Conservation (phyloP, 2,113 vertebrate genomes). For the Pleuronectes platessa region DNA sequence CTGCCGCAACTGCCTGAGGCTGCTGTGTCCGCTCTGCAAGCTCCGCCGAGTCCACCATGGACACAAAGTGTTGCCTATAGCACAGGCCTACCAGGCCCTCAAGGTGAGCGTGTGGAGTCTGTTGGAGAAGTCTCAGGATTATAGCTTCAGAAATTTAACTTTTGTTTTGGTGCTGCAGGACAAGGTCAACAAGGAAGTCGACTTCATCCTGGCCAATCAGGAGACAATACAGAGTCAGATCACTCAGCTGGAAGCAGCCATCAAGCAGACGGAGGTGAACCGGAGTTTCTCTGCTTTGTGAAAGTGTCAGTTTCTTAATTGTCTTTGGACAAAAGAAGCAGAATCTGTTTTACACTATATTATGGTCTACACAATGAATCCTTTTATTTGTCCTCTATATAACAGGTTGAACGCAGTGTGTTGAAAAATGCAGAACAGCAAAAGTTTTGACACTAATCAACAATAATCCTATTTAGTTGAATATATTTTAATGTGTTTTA, state of each 20-base stretch:
- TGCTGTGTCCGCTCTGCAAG: constrained; percentile 93
- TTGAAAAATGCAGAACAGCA: background rate
- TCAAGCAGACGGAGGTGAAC: constrained; percentile 92
- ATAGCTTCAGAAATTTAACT: background rate
- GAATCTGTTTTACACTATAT: background rate
- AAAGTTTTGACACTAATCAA: background rate
- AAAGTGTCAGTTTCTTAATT: background rate
- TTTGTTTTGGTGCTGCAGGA: constrained; percentile 81
- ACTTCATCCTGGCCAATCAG: constrained; percentile 93
- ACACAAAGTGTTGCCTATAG: constrained; percentile 93
- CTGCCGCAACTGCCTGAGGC: constrained; percentile 91
- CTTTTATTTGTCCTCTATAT: background rate
- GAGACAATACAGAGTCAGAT: constrained; percentile 93
- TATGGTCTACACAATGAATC: background rate
- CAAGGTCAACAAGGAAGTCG: constrained; percentile 91
- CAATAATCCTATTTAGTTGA: background rate
- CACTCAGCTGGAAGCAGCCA: constrained; percentile 89
- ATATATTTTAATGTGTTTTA: background rate
- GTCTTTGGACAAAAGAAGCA: background rate
- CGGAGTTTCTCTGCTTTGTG: background rate
- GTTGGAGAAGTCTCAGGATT: background rate
- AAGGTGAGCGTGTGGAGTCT: constrained; percentile 81
- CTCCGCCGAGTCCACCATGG: constrained; percentile 90
- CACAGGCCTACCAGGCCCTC: constrained; percentile 93
- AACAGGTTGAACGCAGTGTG: background rate